Conservation (phyloP, 2,113 vertebrate species). For the Otis tarda region DNA sequence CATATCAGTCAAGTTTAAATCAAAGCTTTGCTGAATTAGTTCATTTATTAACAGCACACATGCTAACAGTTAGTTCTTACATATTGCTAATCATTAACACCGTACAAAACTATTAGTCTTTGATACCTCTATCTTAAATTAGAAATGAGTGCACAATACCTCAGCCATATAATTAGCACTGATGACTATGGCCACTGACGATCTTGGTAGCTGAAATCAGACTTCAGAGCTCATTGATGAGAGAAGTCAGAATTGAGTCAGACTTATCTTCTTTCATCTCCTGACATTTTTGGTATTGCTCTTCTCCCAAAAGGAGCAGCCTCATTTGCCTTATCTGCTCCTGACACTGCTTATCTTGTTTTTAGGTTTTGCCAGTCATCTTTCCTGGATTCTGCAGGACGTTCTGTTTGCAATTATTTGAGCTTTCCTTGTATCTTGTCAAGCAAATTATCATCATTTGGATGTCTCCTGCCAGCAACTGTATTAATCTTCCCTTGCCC, state of each 20-base stretch:
- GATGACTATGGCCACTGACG: rapidly evolving
- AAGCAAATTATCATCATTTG: background rate
- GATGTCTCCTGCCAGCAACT: background rate
- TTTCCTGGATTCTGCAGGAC: background rate
- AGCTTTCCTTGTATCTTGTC: background rate
- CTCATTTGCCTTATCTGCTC: background rate
- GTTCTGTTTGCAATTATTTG: background rate
- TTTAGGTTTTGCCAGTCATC: background rate
- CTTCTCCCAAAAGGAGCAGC: background rate
- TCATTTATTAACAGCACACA: background rate
- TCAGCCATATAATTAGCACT: background rate
- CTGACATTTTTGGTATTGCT: background rate
- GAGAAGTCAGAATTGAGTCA: background rate
- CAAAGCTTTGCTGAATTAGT: background rate
- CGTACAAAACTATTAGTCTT: background rate
- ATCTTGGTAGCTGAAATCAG: background rate
- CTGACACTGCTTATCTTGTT: background rate
- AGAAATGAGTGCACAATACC: background rate
- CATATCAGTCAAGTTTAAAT: background rate
- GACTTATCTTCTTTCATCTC: background rate
- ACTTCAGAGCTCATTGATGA: background rate
- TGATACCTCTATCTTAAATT: background rate
- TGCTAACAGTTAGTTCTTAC: background rate
- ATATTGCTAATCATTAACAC: background rate
- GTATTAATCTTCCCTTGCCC: background rate